Percentiles rank a stretch among this genome's conserved stretches.
phyloP scores from a whole-genome alignment of 2,888 invertebrate genomes.

The Leptinotarsa juncta region DNA sequence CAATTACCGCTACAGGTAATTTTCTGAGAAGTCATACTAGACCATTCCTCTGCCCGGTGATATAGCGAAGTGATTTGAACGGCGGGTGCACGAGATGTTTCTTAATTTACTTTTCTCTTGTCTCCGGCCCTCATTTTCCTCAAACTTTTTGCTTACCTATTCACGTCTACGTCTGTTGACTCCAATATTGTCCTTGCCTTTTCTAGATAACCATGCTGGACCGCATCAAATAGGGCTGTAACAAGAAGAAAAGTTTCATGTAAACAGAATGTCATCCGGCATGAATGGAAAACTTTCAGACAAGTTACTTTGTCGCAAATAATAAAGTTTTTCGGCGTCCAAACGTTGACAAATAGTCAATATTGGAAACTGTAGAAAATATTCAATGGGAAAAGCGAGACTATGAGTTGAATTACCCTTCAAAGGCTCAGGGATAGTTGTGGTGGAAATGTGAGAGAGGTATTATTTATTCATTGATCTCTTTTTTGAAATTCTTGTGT shows the following conservation, averaged over 20 bases:
- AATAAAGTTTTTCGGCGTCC: constrained; percentile 3
- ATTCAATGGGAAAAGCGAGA: neutral
- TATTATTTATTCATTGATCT: too few relatives aligned
- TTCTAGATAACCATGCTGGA: constrained; percentile 95
- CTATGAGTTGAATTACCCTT: neutral
- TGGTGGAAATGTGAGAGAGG: neutral
- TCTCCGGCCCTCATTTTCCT: neutral
- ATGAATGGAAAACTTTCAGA: constrained; percentile 5
- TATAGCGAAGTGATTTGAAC: constrained; percentile 9
- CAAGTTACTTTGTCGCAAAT: constrained; percentile 13
- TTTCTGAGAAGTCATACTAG: constrained; percentile 1
- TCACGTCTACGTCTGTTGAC: constrained; percentile 92
- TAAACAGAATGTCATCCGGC: constrained; percentile 8
- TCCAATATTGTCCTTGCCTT: constrained; percentile 91
- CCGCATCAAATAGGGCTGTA: constrained; percentile 93
- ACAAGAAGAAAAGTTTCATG: constrained; percentile 60
- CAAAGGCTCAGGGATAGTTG: neutral
- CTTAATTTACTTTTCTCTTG: constrained; percentile 2
- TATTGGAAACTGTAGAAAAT: neutral
- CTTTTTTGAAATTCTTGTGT: too few relatives aligned
- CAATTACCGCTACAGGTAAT: neutral
- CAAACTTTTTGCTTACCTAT: constrained; percentile 75
- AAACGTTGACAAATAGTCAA: constrained; percentile 6
- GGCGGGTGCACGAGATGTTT: constrained; percentile 2
- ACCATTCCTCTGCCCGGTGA: neutral